Percentiles rank a stretch among this genome's conserved stretches.
Evolutionary conservation across 2,797 vertebrate species (phyloP).

Genomic region (Todus mexicanus): DNA sequence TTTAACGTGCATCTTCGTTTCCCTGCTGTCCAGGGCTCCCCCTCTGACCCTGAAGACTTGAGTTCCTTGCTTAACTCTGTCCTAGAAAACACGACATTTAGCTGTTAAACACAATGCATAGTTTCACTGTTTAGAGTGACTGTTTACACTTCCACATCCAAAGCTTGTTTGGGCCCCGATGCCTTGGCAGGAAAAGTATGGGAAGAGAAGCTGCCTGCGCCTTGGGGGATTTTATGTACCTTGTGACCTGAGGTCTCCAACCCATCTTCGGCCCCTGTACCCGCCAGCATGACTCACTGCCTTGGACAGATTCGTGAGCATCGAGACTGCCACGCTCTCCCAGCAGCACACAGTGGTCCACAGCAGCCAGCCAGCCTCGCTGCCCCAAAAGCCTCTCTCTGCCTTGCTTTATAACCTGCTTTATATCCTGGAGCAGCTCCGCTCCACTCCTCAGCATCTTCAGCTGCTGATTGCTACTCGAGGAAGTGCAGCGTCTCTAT

Average conservation of each 20-base stretch:
- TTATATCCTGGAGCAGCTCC: background rate
- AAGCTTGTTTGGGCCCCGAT: background rate
- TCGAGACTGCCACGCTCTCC: background rate
- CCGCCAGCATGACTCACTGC: background rate
- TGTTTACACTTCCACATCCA: background rate
- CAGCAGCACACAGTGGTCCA: background rate
- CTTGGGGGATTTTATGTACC: background rate
- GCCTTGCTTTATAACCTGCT: background rate
- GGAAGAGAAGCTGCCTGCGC: background rate
- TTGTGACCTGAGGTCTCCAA: background rate
- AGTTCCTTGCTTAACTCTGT: background rate
- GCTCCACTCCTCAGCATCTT: background rate
- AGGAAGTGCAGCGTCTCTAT: background rate
- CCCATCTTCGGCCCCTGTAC: background rate
- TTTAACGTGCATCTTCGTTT: background rate
- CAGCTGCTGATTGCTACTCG: background rate
- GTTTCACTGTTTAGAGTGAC: background rate
- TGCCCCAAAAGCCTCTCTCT: background rate
- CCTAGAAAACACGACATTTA: background rate
- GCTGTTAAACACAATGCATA: background rate
- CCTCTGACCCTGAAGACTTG: background rate
- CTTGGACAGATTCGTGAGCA: background rate
- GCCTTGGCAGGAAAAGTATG: background rate
- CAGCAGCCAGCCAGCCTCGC: background rate
- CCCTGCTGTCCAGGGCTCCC: background rate